Evolutionary conservation across 2,113 vertebrate species (phyloP).

Genomic region (Taxidea taxus): DNA sequence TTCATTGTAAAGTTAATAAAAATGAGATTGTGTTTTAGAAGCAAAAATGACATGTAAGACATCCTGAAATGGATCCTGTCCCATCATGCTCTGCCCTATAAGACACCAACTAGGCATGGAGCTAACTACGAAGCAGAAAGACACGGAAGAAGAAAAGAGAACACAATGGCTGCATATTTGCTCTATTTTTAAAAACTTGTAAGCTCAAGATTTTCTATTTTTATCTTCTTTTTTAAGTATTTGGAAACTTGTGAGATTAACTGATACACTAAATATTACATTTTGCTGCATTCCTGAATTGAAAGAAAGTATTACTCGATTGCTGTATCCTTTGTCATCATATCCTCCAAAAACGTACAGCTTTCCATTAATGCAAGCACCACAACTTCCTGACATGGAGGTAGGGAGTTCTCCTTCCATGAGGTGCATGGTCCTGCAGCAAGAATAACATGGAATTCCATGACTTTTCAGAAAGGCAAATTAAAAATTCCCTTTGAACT

Average conservation of each 20-base stretch:
- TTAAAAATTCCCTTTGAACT: background rate
- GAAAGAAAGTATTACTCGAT: slow-evolving; percentile 86
- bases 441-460: background rate
- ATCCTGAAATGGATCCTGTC: background rate
- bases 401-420: slow-evolving; percentile 92
- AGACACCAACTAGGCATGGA: background rate
- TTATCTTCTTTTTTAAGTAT: background rate
- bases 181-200: background rate
- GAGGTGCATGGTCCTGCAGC: slow-evolving; percentile 89
- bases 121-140: background rate
- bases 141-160: background rate
- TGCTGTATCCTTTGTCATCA: slow-evolving; percentile 94
- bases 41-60: background rate
- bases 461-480: slow-evolving; percentile 2
- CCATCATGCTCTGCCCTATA: background rate
- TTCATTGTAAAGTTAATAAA: slow-evolving; percentile 28
- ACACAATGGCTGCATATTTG: background rate
- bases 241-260: background rate
- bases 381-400: slow-evolving; percentile 94
- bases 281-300: background rate
- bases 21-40: slow-evolving; percentile 14
- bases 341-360: slow-evolving; percentile 96
- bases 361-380: slow-evolving; percentile 88
- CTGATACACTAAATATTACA: background rate
- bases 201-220: slow-evolving; percentile 5